Evolutionary conservation across 2,888 invertebrate genomes (phyloP).

Genomic region (Drosophila pegasa): DNA sequence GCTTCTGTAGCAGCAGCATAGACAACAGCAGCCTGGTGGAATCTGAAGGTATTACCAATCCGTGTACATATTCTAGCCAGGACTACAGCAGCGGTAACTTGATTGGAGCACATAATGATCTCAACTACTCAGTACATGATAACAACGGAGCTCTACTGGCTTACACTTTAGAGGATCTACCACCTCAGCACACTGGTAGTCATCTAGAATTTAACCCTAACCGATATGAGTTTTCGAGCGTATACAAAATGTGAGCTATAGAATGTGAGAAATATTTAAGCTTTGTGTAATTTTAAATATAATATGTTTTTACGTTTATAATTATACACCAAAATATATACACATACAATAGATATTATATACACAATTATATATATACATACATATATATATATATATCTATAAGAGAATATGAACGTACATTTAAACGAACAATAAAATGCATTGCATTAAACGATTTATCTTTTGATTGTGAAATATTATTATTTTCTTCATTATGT

Average conservation of each 20-base stretch:
- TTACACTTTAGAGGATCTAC: slow-evolving; percentile 77
- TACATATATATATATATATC: slow-evolving; percentile 36
- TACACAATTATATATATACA: slow-evolving; percentile 28
- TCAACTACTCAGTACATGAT: slow-evolving; percentile 77
- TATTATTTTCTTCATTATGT: slow-evolving; percentile 2
- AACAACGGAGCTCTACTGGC: slow-evolving; percentile 78
- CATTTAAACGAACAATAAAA: slow-evolving; percentile 70
- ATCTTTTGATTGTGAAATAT: slow-evolving; percentile 17
- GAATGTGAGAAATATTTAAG: slow-evolving; percentile 75
- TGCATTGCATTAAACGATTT: slow-evolving; percentile 64
- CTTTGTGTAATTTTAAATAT: slow-evolving; percentile 75
- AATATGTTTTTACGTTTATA: slow-evolving; percentile 64
- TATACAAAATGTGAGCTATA: slow-evolving; percentile 70
- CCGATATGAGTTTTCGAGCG: slow-evolving; percentile 77
- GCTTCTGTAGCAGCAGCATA: slow-evolving; percentile 53
- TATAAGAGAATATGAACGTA: slow-evolving; percentile 30
- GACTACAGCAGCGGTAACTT: slow-evolving; percentile 65
- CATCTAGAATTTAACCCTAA: slow-evolving; percentile 82
- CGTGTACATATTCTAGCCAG: slow-evolving; percentile 56
- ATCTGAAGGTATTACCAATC: slow-evolving; percentile 58
- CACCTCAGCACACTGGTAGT: slow-evolving; percentile 80
- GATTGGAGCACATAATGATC: slow-evolving; percentile 74
- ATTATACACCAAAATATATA: slow-evolving; percentile 71
- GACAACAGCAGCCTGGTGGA: slow-evolving; percentile 59
- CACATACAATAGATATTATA: slow-evolving; percentile 45